Evolutionary conservation across 2,113 vertebrate genomes (phyloP), one percentile per base, ranked within the genome.

Genomic region (Chamaetylas fuelleborni): DNA sequence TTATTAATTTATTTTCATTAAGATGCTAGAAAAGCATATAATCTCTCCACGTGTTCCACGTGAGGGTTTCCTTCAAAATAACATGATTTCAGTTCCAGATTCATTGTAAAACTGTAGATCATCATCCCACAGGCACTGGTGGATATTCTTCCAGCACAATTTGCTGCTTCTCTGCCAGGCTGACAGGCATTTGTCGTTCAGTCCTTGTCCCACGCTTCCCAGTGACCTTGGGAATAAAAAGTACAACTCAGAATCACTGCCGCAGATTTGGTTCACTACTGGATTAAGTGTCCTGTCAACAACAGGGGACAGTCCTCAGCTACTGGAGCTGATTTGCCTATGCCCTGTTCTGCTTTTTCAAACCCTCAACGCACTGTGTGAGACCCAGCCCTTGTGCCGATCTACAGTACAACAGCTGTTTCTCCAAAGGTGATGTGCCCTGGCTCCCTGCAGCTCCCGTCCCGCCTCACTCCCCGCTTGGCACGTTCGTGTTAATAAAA

Each of bases 151-250:
- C 98, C 98, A 79, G 36, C 98, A 80, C 91, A 95, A 96, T 98
- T 98, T 92, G 97, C 98, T 97, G 98, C 98, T 96, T 98, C 84
- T 98, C 83, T 60, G 98, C 98, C 95, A 99, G 95, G 28, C 96
- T 81, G 96, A 26, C 96, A 99, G 97, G 96, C 99, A 99, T 96
- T 98, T 96, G 90, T 98, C 98, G 28, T 98, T 97, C 87, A 98
- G 91, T 45, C 98, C 98, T 96, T 98, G 98, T 94, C 98, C 98
- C 88, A 96, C 70, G 67, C 98, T 98, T 91, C 98, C 96, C 78
- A 98, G 89, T 56, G 96, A 97, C 96, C 99, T 99, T 10, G 12
- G 98, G 80, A 98, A 97, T 98, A 96, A 88, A 97, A 67, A 5
- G 11, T 25, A 56, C 13, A 54, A 38, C 29, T 50, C 56, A 20